Conservation (phyloP, 1,140 invertebrate species). For the Carcinoscorpius rotundicauda region DNA sequence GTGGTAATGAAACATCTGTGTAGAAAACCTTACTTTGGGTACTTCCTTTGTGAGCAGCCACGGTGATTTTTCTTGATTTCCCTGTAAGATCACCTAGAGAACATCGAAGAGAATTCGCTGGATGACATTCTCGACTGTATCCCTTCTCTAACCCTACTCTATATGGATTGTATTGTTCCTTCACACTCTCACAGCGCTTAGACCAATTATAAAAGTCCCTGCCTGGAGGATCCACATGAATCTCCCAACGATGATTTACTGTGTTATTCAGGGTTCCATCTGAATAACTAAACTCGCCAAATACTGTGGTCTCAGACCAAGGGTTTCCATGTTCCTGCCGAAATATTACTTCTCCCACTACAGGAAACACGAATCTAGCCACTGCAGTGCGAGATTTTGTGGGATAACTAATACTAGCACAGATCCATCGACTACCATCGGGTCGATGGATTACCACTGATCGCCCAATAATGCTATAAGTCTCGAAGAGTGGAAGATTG, state of each 20-base stretch:
- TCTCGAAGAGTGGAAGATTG: slow-evolving; percentile 71
- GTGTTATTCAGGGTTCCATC: slow-evolving; percentile 66
- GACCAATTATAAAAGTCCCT: slow-evolving; percentile 87
- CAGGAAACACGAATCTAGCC: slow-evolving; percentile 54
- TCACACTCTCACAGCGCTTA: slow-evolving; percentile 52
- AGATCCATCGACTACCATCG: slow-evolving; percentile 37
- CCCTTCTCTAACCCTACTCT: slow-evolving; percentile 39
- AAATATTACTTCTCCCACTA: slow-evolving; percentile 73
- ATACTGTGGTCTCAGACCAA: slow-evolving; percentile 34
- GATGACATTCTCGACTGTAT: slow-evolving; percentile 29
- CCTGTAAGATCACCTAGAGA: slow-evolving; percentile 45
- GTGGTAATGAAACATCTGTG: slow-evolving; percentile 48
- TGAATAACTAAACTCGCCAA: slow-evolving; percentile 58
- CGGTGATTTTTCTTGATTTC: slow-evolving; percentile 36
- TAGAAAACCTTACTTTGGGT: slow-evolving; percentile 23
- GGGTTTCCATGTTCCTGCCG: slow-evolving; percentile 49
- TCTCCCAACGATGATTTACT: slow-evolving; percentile 38
- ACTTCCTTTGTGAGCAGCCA: slow-evolving; percentile 15
- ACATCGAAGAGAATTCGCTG: slow-evolving; percentile 35
- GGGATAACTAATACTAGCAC: slow-evolving; percentile 37
- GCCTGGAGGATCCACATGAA: slow-evolving; percentile 48
- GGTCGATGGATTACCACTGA: slow-evolving; percentile 64
- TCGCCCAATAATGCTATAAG: slow-evolving; percentile 63
- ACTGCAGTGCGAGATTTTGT: slow-evolving; percentile 30
- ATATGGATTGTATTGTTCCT: slow-evolving; percentile 65